These are phyloP conservation scores for Zophobas morio DNA, from an alignment of 1,140 invertebrate genomes.

Conservation along the genomic window DNA sequence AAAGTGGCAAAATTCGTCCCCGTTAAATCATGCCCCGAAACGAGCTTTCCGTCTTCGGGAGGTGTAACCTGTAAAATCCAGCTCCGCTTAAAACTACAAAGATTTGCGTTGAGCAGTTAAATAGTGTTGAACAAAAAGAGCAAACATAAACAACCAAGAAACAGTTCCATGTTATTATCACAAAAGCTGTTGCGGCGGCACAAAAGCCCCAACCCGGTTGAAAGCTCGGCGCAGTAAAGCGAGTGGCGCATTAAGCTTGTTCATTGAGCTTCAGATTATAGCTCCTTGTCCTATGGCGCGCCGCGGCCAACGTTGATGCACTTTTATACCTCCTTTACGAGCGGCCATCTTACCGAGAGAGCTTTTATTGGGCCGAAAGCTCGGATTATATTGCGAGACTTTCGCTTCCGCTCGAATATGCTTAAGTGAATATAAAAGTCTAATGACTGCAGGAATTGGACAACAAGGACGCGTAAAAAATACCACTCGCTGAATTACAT, in stretches of 20 bases:
- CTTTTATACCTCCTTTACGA: constrained; percentile 63
- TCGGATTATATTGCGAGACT: constrained; percentile 49
- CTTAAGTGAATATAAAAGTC: constrained; percentile 53
- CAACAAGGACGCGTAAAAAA: constrained; percentile 1
- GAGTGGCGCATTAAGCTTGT: constrained; percentile 61
- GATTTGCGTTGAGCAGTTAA: constrained; percentile 52
- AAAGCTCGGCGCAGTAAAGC: constrained; percentile 62
- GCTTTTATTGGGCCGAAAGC: constrained; percentile 58
- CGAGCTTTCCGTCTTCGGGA: background rate
- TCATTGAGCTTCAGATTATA: constrained; percentile 64
- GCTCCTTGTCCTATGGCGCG: constrained; percentile 61
- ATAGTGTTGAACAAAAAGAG: constrained; percentile 55
- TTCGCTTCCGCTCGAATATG: constrained; percentile 37
- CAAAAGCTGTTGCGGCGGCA: constrained; percentile 61
- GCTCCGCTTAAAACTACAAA: constrained; percentile 38
- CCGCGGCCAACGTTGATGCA: constrained; percentile 60
- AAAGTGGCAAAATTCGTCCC: background rate
- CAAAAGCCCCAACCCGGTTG: constrained; percentile 59
- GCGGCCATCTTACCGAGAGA: constrained; percentile 61
- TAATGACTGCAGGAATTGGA: constrained; percentile 24
- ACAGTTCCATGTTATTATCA: constrained; percentile 61
- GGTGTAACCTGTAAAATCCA: constrained; percentile 25
- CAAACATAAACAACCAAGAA: constrained; percentile 57
- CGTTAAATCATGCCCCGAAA: constrained; percentile 6
- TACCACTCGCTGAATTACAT: too few species aligned